Percentiles rank a stretch among this genome's conserved stretches.
Evolutionary conservation across 2,888 invertebrate genomes (phyloP).

Genomic region (Limnephilus lunatus): DNA sequence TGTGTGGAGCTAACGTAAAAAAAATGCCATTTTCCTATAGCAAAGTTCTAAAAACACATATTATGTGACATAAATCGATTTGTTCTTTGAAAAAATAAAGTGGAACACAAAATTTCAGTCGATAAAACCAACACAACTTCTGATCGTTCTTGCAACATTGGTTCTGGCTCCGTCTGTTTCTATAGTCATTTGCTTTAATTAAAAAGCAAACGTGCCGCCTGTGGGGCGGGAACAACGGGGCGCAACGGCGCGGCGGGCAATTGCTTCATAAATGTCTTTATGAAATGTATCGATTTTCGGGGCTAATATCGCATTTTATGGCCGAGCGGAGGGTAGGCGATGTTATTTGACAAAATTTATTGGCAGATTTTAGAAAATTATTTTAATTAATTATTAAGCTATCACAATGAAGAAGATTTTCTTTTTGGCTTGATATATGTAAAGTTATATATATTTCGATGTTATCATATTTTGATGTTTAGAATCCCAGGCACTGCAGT

Average conservation of each 20-base stretch:
- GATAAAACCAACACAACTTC: neutral
- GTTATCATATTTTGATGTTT: too few species aligned
- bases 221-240: conserved; percentile 23
- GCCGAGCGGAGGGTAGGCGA: neutral
- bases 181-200: conserved; percentile 65
- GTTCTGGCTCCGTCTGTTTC: neutral
- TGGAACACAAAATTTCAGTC: neutral
- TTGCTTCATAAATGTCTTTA: neutral
- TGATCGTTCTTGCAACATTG: neutral
- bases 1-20: too few species aligned
- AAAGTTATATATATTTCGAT: too few species aligned
- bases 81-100: neutral
- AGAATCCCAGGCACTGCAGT: too few species aligned
- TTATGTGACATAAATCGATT: neutral
- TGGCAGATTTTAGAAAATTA: neutral
- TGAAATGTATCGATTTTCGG: neutral
- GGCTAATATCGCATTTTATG: conserved; percentile 9
- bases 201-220: conserved; percentile 62
- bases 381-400: neutral
- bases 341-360: neutral
- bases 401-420: neutral
- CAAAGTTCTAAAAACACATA: too few species aligned
- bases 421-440: neutral
- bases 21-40: too few species aligned
- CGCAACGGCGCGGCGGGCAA: conserved; percentile 31